Percentiles rank a stretch among this genome's conserved stretches.
phyloP scores from a whole-genome alignment of 2,797 vertebrate species.

The Alexandromys oeconomus region DNA sequence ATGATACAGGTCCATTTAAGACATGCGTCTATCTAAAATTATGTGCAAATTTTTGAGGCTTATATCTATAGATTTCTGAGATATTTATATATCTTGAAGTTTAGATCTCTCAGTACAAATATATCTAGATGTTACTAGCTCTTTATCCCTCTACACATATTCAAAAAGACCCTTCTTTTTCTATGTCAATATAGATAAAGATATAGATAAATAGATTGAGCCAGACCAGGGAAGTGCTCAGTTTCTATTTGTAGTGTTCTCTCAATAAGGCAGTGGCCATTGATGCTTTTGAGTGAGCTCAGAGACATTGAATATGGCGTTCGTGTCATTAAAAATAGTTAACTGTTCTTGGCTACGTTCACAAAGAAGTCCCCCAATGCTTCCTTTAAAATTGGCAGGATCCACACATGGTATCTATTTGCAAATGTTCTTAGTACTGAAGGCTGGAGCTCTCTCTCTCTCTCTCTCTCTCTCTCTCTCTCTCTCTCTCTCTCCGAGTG shows the following conservation, averaged over 20 bases:
- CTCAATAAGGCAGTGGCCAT: conserved; percentile 65
- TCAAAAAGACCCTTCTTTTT: background rate
- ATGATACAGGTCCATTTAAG: conserved; percentile 27
- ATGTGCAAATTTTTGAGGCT: background rate
- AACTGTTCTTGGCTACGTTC: conserved; percentile 74
- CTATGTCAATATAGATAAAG: background rate
- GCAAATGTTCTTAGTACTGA: conserved; percentile 51
- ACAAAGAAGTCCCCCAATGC: conserved; percentile 75
- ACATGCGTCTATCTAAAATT: background rate
- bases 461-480: too few relatives aligned
- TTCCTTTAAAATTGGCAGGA: conserved; percentile 78
- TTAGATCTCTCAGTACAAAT: conserved; percentile 19
- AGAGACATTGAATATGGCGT: conserved; percentile 64
- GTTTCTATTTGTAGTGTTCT: conserved; percentile 63
- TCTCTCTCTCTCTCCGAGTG: background rate
- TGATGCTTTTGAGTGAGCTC: conserved; percentile 68
- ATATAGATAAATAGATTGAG: conserved; percentile 29
- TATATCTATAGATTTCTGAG: background rate
- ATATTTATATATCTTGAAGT: background rate
- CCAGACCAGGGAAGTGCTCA: background rate
- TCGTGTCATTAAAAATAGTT: conserved; percentile 78
- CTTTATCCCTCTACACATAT: background rate
- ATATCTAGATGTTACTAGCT: background rate
- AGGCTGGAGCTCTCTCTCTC: background rate
- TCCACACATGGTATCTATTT: conserved; percentile 60